Evolutionary conservation across 2,888 invertebrate species (phyloP).

Genomic region (Pandemis corylana): DNA sequence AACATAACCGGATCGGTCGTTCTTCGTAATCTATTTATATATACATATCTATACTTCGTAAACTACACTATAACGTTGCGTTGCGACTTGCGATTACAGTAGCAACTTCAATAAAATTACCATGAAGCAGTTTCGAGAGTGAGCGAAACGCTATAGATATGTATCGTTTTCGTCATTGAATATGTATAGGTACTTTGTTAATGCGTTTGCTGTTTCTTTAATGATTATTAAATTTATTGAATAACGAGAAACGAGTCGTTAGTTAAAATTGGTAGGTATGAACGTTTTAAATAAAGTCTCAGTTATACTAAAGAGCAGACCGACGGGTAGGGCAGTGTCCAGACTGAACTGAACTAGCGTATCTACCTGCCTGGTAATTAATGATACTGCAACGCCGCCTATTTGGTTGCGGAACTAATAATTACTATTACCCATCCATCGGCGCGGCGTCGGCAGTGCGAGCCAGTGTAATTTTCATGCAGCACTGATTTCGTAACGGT

Average conservation of each 20-base stretch:
- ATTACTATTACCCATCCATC: slow-evolving; percentile 43
- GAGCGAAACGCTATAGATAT: slow-evolving; percentile 23
- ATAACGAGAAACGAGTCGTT: not conserved
- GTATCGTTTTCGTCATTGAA: slow-evolving; percentile 19
- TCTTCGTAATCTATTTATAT: slow-evolving; percentile 84
- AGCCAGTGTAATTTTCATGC: slow-evolving; percentile 77
- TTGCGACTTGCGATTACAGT: slow-evolving; percentile 58
- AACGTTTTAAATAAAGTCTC: not conserved
- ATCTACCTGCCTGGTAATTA: not conserved
- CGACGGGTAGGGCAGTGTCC: not conserved
- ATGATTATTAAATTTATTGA: not conserved
- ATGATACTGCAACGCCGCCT: slow-evolving; percentile 12
- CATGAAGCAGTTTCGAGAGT: slow-evolving; percentile 45
- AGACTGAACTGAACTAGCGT: not conserved
- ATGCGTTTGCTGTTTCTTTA: slow-evolving; percentile 2
- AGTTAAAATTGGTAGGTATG: not conserved
- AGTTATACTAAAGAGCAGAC: not conserved
- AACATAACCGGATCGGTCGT: slow-evolving; percentile 84
- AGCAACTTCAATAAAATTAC: slow-evolving; percentile 47
- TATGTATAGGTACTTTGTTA: not conserved
- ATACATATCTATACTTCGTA: slow-evolving; percentile 79
- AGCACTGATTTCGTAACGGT: slow-evolving; percentile 83
- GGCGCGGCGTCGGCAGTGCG: slow-evolving; percentile 46
- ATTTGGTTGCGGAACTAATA: slow-evolving; percentile 42
- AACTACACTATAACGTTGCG: slow-evolving; percentile 63